Base-by-base conservation (phyloP, 2,113 vertebrate species). In the Trachemys scripta region DNA sequence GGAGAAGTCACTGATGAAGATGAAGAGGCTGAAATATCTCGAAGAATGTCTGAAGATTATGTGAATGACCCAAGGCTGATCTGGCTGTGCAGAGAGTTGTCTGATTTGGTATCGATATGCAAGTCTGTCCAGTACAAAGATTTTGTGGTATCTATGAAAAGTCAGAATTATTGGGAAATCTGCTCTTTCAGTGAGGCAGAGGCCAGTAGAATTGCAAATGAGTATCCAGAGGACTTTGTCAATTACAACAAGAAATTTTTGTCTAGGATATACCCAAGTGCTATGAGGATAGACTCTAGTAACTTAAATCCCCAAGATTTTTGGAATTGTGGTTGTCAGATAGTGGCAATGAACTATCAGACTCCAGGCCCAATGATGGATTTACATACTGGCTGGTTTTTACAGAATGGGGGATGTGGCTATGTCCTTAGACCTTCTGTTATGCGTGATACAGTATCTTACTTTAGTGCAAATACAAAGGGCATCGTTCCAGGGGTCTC, bases 291-390 rank as follows among this genome's bases (percentile, higher is more conserved):
- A 87, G 99, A 99, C 95, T 99, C 99, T 72, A 99, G 99, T 97
- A 99, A 99, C 97, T 97, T 99, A 92, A 99, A 99, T 97, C 99
- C 99, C 2, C 99, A 99, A 95, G 99, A 99, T 89, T 99, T 99
- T 96, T 99, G 99, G 99, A 99, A 99, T 42, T 99, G 99, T 88
- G 99, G 99, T 85, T 99, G 99, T 95, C 99, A 99, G 97, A 98
- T 99, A 27, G 99, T 99, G 96, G 99, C 99, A 29, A 99, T 99
- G 98, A 99, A 99, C 98, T 99, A 99, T 89, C 99, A 99, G 98
- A 99, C 99, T 1, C 99, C 99, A 0, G 99, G 99, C 1, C 99
- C 99, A 81, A 99, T 99, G 99, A 98, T 99, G 98, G 99, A 99
- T 97, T 98, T 99, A 35, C 99, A 99, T 96, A 98, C 99, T 7